Evolutionary conservation across 2,797 vertebrate genomes (phyloP).

Genomic region (Acropternis orthonyx): DNA sequence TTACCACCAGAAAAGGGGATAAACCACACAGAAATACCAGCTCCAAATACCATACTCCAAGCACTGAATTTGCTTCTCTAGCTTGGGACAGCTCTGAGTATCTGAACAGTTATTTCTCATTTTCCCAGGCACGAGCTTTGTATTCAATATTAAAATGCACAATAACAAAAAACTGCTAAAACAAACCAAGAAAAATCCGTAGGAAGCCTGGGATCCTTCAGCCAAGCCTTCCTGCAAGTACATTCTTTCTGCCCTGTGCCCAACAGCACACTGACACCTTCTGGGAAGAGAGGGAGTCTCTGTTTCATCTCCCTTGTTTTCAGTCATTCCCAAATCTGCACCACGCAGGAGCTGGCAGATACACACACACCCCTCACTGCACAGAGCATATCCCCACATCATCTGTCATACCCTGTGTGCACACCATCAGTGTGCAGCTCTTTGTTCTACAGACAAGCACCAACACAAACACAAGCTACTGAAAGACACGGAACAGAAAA

Average conservation of each 20-base stretch:
- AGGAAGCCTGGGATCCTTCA: neutral
- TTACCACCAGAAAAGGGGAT: neutral
- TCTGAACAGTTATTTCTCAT: neutral
- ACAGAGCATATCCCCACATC: neutral
- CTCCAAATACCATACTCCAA: neutral
- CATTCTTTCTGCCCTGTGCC: neutral
- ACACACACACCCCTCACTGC: no score
- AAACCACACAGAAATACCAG: neutral
- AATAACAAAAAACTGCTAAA: neutral
- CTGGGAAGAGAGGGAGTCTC: neutral
- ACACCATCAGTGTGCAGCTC: neutral
- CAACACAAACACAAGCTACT: neutral
- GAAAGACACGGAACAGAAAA: neutral
- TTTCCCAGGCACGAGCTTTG: no score
- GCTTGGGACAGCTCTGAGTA: neutral
- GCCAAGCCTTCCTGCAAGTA: neutral
- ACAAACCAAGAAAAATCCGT: neutral
- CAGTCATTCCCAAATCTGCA: neutral
- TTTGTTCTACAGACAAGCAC: conserved; percentile 4
- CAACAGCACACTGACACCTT: conserved; percentile 30
- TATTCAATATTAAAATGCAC: neutral
- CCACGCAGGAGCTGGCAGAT: neutral
- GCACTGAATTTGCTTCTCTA: neutral
- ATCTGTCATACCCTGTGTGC: neutral
- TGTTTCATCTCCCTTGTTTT: neutral